A percentile compares a stretch with the other conserved stretches of the same genome.
phyloP scores from a whole-genome alignment of 2,113 vertebrate species.

The Lagopus leucura region DNA sequence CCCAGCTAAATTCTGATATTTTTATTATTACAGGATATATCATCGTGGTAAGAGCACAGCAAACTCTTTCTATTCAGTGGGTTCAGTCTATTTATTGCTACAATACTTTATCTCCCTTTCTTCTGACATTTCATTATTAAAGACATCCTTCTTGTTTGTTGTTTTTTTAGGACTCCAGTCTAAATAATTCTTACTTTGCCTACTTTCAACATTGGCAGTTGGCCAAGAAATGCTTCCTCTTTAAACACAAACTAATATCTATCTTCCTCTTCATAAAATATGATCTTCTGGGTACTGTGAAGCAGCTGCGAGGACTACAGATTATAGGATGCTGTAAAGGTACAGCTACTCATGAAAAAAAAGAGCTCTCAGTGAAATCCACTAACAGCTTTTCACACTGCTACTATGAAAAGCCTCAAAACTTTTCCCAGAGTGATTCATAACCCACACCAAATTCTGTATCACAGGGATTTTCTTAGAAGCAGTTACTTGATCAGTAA shows the following conservation, averaged over 20 bases:
- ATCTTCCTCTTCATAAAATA: background rate
- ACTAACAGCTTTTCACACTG: background rate
- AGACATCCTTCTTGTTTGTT: constrained; percentile 22
- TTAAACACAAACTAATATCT: background rate
- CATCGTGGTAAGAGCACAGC: background rate
- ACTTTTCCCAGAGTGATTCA: background rate
- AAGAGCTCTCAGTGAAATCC: background rate
- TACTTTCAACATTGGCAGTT: background rate
- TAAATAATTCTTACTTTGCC: background rate
- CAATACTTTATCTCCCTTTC: constrained; percentile 10
- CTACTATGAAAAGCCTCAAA: background rate
- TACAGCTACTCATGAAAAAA: background rate
- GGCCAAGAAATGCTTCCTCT: background rate
- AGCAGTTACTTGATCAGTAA: background rate
- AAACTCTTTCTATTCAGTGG: background rate
- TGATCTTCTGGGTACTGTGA: background rate
- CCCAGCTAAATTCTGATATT: background rate
- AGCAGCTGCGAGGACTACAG: background rate
- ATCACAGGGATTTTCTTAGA: background rate
- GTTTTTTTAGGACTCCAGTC: background rate
- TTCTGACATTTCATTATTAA: constrained; percentile 49
- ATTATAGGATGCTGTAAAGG: background rate
- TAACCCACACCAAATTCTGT: background rate
- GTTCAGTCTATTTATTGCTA: constrained; percentile 21
- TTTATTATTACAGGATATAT: background rate